Percentiles rank a stretch among this genome's conserved stretches.
Conservation (phyloP, 2,888 invertebrate genomes). For the Eretmocerus hayati region DNA sequence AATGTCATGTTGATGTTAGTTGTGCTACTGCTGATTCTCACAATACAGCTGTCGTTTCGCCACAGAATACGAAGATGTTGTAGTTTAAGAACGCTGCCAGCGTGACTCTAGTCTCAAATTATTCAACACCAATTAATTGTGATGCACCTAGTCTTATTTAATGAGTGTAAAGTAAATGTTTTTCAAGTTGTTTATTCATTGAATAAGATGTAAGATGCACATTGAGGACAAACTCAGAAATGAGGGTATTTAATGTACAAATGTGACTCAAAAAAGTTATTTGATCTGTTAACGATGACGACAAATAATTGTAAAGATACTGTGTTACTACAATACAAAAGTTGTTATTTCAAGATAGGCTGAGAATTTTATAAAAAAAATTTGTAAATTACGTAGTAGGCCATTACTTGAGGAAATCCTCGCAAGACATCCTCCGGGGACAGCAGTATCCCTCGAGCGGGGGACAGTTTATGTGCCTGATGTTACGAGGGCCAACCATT, state of each 20-base stretch:
- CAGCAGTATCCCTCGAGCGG: slow-evolving; percentile 51
- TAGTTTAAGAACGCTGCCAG: slow-evolving; percentile 28
- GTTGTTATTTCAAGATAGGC: no score
- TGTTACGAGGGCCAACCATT: slow-evolving; percentile 64
- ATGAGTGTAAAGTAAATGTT: background rate
- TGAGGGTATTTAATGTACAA: background rate
- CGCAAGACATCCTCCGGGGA: background rate
- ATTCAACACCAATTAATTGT: slow-evolving; percentile 3
- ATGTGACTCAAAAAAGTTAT: slow-evolving; percentile 5
- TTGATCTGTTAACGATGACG: slow-evolving; percentile 9
- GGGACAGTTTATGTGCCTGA: slow-evolving; percentile 63
- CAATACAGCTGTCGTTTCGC: slow-evolving; percentile 40
- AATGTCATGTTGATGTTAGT: slow-evolving; percentile 38
- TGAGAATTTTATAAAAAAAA: no score
- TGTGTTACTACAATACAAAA: no score
- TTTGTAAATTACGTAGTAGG: no score
- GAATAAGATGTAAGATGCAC: slow-evolving; percentile 1
- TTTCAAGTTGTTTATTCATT: slow-evolving; percentile 10
- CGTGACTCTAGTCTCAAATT: background rate
- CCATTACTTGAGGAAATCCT: no score
- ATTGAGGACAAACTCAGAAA: slow-evolving; percentile 8
- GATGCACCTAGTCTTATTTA: no score
- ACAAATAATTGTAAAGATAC: no score
- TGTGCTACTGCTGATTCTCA: slow-evolving; percentile 32
- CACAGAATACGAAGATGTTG: slow-evolving; percentile 27